Evolutionary conservation across 1,140 invertebrate species (phyloP).

Genomic region (Hylyphantes graminicola): DNA sequence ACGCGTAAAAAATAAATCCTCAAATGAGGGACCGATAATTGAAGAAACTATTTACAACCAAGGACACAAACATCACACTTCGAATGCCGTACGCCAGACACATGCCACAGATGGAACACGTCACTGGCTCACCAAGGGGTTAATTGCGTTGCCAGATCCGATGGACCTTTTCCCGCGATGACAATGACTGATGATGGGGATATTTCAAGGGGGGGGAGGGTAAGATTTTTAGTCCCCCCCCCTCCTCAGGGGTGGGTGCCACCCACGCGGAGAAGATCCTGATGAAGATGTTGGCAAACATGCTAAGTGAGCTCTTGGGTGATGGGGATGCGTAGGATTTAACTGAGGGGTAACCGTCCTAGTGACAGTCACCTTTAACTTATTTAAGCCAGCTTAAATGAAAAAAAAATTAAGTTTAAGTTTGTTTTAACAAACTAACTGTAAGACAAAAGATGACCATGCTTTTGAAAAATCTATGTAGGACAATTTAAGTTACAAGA

Average conservation of each 20-base stretch:
- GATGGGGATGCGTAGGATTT: too few species aligned
- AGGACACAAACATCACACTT: too few species aligned
- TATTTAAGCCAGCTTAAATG: too few species aligned
- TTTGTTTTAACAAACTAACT: too few species aligned
- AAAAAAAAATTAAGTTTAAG: too few species aligned
- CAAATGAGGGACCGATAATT: background rate
- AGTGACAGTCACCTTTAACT: too few species aligned
- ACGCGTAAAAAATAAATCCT: background rate
- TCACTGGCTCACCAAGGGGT: slow-evolving; percentile 5
- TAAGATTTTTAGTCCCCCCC: too few species aligned
- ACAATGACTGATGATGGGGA: slow-evolving; percentile 21
- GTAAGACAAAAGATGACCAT: too few species aligned
- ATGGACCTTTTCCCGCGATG: slow-evolving; percentile 2
- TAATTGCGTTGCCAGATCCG: slow-evolving; percentile 39
- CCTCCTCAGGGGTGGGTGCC: background rate
- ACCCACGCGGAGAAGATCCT: slow-evolving; percentile 13
- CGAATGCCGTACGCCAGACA: background rate
- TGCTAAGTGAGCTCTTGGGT: slow-evolving; percentile 23
- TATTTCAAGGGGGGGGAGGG: too few species aligned
- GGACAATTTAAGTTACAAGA: too few species aligned
- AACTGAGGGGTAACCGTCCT: too few species aligned
- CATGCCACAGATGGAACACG: background rate
- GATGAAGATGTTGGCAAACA: slow-evolving; percentile 43
- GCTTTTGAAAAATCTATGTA: too few species aligned
- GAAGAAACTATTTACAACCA: background rate